These are phyloP conservation scores for Ardeotis arabs DNA, from an alignment of 2,113 vertebrate genomes.

Conservation along the genomic window DNA sequence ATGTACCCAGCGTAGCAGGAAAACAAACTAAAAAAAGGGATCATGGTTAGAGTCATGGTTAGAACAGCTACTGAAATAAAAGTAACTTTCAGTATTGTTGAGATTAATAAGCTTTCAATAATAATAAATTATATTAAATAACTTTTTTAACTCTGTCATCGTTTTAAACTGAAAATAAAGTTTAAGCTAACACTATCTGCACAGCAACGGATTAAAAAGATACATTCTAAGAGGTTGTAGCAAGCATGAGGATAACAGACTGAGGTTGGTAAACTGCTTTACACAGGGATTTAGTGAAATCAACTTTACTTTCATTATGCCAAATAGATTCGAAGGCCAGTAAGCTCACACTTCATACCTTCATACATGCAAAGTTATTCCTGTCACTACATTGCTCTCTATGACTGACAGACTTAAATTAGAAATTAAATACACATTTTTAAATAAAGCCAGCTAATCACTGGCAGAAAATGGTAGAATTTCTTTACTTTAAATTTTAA, in stretches of 20 bases:
- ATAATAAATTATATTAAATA: background rate
- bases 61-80: background rate
- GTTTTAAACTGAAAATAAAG: background rate
- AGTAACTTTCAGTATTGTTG: background rate
- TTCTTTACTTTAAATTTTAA: slow-evolving; percentile 33
- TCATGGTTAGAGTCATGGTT: background rate
- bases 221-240: background rate
- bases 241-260: background rate
- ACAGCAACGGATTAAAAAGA: background rate
- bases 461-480: background rate
- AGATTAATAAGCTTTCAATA: background rate
- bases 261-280: background rate
- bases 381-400: background rate
- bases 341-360: slow-evolving; percentile 11
- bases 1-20: background rate
- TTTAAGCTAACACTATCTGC: background rate
- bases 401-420: background rate
- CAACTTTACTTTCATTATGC: slow-evolving; percentile 22
- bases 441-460: background rate
- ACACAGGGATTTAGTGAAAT: background rate
- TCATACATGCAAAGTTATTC: slow-evolving; percentile 23
- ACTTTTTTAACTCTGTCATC: background rate
- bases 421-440: slow-evolving; percentile 12
- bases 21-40: background rate
- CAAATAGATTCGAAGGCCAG: slow-evolving; percentile 21